Percentiles rank a stretch among this genome's conserved stretches.
Evolutionary conservation across 1,140 invertebrate species (phyloP).

Genomic region (Drosophila takahashii): DNA sequence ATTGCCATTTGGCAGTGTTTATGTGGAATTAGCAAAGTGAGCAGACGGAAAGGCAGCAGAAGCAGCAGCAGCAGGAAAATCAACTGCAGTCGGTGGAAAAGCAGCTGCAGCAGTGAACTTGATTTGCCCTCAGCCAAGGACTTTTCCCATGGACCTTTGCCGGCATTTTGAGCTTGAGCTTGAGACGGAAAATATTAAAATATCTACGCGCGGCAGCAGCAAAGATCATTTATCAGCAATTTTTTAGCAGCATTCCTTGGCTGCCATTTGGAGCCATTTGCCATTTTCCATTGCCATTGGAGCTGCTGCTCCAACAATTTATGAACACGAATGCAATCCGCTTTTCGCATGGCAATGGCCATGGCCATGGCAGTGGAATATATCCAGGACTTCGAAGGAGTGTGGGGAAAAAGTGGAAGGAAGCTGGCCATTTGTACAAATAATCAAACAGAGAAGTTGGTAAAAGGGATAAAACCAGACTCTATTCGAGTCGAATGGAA

Average conservation of each 20-base stretch:
- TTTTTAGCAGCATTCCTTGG: slow-evolving; percentile 69
- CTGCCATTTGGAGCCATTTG: slow-evolving; percentile 35
- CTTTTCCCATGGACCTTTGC: slow-evolving; percentile 48
- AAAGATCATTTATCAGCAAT: slow-evolving; percentile 81
- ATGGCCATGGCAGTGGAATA: slow-evolving; percentile 44
- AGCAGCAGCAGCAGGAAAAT: slow-evolving; percentile 6
- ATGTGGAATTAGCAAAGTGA: slow-evolving; percentile 61
- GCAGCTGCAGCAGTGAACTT: slow-evolving; percentile 70
- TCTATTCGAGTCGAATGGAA: slow-evolving; percentile 69
- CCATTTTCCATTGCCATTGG: not conserved
- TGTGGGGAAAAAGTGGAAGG: slow-evolving; percentile 11
- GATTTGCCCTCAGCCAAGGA: slow-evolving; percentile 83
- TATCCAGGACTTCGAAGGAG: not conserved
- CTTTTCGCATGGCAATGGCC: slow-evolving; percentile 58
- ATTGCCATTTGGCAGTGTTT: slow-evolving; percentile 53
- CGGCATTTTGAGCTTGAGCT: slow-evolving; percentile 32
- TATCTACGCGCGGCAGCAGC: slow-evolving; percentile 70
- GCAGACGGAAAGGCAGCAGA: slow-evolving; percentile 37
- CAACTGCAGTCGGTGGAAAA: slow-evolving; percentile 18
- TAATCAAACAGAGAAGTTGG: slow-evolving; percentile 62
- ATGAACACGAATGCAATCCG: slow-evolving; percentile 71
- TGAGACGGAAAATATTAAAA: slow-evolving; percentile 79
- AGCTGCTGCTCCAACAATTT: slow-evolving; percentile 57
- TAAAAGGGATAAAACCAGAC: slow-evolving; percentile 15
- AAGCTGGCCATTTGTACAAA: slow-evolving; percentile 79